Evolutionary conservation across 2,797 vertebrate genomes (phyloP), one percentile per base, ranked within the genome.

Genomic region (Paguma larvata): DNA sequence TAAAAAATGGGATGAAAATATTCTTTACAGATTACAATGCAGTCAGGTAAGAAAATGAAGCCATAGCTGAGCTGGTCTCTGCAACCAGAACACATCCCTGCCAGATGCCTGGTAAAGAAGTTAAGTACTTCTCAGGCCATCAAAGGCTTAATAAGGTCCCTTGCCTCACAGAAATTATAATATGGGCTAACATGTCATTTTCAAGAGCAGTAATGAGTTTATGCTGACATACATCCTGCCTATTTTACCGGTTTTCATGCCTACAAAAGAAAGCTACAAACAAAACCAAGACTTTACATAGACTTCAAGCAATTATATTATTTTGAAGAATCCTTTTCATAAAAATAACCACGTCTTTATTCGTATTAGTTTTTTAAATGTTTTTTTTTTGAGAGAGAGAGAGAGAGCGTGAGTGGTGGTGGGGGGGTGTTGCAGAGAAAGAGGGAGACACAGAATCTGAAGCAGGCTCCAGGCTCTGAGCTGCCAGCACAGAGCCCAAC

Each of bases 211-310:
- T 68, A 82, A 89, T 51, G 72, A 56, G 44, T 51, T 25, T 65
- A 85, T 23, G 25, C 15, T 32, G 15, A 48, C 14, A 89, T 59
- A 85, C 18, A 85, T 23, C 25, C 63, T 85, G 38, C 23, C 51
- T 62, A 72, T 13, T 34, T 34, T 73, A 78, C 21, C 44, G 27
- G 30, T 23, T 79, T 92, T 85, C 79, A n/a, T 75, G n/a, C 65
- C 63, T 79, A 78, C 8, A 46, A 85, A 88, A 89, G 32, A 41
- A 92, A 94, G 59, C 72, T 72, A 75, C 73, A 80, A 84, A 94
- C 6, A 72, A 96, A 93, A 85, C 18, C 13, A 82, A 77, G 34
- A 23, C 19, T 75, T 44, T 78, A 78, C 6, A 0, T n/a, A 83
- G 25, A 77, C 59, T 92, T 75, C 70, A 8, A 48, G 41, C 19